Percentiles rank a stretch among this genome's conserved stretches.
phyloP scores from a whole-genome alignment of 2,113 vertebrate species.

The Uria lomvia region DNA sequence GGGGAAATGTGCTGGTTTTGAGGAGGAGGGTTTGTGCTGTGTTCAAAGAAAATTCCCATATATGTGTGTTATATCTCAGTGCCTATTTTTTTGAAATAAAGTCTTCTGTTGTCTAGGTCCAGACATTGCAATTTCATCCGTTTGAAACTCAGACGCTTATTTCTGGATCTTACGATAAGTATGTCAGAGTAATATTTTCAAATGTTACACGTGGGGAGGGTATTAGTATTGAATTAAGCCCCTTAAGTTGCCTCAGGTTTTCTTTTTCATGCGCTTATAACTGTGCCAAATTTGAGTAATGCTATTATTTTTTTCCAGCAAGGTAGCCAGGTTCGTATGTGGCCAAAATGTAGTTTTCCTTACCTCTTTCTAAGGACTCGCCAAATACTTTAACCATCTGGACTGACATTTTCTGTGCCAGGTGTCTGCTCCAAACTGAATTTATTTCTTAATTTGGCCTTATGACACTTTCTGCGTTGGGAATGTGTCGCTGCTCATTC shows the following conservation, averaged over 20 bases:
- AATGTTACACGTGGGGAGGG: not conserved
- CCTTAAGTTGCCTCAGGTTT: not conserved
- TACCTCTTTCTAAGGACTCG: not conserved
- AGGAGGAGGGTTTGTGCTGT: not conserved
- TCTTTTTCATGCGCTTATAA: not conserved
- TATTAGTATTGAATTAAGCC: not conserved
- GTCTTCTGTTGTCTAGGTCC: conserved; percentile 78
- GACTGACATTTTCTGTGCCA: not conserved
- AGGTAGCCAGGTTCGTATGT: not conserved
- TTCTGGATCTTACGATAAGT: conserved; percentile 97
- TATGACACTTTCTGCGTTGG: not conserved
- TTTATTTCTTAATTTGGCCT: not conserved
- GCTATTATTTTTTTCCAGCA: not conserved
- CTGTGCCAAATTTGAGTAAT: not conserved
- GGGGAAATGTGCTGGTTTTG: not conserved
- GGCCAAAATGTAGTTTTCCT: not conserved
- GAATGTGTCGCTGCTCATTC: not conserved
- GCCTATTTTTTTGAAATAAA: not conserved
- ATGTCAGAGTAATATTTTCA: conserved; percentile 15
- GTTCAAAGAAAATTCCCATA: not conserved
- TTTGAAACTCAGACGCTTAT: conserved; percentile 97
- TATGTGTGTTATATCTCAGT: not conserved
- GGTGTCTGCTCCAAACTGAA: not conserved
- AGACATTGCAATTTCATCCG: conserved; percentile 91
- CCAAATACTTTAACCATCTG: not conserved